Evolutionary conservation across 1,140 invertebrate species (phyloP).

Genomic region (Neoseiulus cucumeris): DNA sequence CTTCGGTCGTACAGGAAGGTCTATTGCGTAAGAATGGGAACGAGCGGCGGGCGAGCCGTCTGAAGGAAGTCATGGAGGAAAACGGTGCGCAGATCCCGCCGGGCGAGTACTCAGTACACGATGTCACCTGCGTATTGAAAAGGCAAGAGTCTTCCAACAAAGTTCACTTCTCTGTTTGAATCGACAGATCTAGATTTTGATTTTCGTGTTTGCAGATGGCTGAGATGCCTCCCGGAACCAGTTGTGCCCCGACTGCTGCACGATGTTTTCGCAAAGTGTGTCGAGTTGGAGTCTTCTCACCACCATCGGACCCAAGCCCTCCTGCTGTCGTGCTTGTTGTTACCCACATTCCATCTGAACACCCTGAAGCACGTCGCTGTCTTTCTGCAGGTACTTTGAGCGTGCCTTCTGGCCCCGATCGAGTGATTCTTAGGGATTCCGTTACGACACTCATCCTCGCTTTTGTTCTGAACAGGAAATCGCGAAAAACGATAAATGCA

Average conservation of each 20-base stretch:
- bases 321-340: background rate
- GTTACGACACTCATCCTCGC: too few relatives aligned
- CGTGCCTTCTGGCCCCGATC: too few relatives aligned
- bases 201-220: background rate
- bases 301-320: background rate
- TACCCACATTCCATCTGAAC: background rate
- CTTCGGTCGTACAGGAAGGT: background rate
- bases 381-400: background rate
- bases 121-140: constrained; percentile 3
- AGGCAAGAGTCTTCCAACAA: background rate
- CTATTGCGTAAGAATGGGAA: background rate
- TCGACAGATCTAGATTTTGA: too few relatives aligned
- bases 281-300: background rate
- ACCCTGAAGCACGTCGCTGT: background rate
- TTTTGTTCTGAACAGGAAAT: background rate
- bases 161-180: too few relatives aligned
- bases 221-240: constrained; percentile 1
- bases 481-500: background rate
- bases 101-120: constrained; percentile 3
- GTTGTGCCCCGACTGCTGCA: background rate
- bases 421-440: too few relatives aligned
- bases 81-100: background rate
- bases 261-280: background rate
- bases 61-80: background rate
- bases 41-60: background rate